Conservation (phyloP, 2,888 invertebrate species). For the Tenthredo livida region DNA sequence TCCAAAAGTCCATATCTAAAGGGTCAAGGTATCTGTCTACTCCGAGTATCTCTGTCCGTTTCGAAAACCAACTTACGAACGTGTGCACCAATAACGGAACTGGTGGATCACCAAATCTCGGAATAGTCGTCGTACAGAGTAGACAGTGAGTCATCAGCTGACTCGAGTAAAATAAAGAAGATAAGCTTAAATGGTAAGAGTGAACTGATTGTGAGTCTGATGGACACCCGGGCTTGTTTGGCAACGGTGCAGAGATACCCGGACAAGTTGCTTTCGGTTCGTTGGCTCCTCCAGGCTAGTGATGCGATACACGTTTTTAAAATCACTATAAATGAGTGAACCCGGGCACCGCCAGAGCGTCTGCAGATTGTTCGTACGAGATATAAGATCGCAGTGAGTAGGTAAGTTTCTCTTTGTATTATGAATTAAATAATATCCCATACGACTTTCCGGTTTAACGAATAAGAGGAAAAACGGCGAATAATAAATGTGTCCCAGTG, state of each 20-base stretch:
- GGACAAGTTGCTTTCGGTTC: constrained; percentile 2
- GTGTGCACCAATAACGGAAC: neutral
- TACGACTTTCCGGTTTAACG: neutral
- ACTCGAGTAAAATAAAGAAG: neutral
- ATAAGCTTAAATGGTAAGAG: constrained; percentile 16
- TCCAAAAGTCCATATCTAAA: neutral
- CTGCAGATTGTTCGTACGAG: constrained; percentile 29
- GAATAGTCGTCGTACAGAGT: neutral
- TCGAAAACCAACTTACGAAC: too few species aligned
- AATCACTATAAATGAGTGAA: constrained; percentile 31
- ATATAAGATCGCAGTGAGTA: neutral
- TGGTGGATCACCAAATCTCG: neutral
- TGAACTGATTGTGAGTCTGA: constrained; percentile 24
- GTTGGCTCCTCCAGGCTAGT: constrained; percentile 9
- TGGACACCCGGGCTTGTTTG: constrained; percentile 38
- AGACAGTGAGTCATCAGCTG: neutral
- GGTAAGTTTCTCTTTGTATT: constrained; percentile 32
- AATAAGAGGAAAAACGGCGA: neutral
- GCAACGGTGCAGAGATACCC: constrained; percentile 2
- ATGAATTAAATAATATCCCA: constrained; percentile 19
- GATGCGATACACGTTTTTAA: constrained; percentile 8
- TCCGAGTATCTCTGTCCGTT: too few species aligned
- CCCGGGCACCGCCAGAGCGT: constrained; percentile 8
- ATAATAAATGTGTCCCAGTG: neutral
- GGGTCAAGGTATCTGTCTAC: too few species aligned